A percentile compares a stretch with the other conserved stretches of the same genome.
Evolutionary conservation across 2,113 vertebrate species (phyloP).

Genomic region (Carollia perspicillata): DNA sequence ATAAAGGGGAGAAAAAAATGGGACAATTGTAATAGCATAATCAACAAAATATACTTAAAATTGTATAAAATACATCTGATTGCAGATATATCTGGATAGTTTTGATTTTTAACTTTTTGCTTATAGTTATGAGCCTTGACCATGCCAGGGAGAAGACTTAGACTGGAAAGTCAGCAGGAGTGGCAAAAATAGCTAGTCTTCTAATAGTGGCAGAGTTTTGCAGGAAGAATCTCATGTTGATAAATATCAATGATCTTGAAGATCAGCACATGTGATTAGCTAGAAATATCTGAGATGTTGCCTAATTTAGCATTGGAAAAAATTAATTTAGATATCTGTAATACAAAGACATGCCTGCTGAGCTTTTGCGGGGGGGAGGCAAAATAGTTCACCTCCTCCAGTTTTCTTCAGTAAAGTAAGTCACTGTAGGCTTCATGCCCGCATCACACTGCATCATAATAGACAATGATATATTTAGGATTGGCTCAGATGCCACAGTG

Average conservation of each 20-base stretch:
- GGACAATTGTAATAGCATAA: too few relatives aligned
- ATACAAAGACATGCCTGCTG: neutral
- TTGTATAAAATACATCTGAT: neutral
- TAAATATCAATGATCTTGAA: constrained; percentile 36
- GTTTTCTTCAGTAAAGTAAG: neutral
- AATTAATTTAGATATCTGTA: neutral
- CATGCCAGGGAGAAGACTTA: neutral
- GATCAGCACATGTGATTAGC: neutral
- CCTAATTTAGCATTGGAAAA: neutral
- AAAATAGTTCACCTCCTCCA: neutral
- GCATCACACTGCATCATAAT: neutral
- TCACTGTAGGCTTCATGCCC: neutral
- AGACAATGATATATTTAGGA: neutral
- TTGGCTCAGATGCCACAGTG: neutral
- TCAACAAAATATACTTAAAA: neutral
- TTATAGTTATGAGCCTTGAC: neutral
- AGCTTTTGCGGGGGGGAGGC: neutral
- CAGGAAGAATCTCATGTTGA: neutral
- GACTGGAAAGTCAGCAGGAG: neutral
- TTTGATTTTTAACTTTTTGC: constrained; percentile 39
- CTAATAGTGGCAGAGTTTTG: neutral
- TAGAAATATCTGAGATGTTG: constrained; percentile 33
- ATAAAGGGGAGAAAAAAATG: too few relatives aligned
- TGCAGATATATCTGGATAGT: neutral
- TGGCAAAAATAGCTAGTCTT: neutral